Evolutionary conservation across 64 coral and sea anemone genomes (phyloP), one percentile per base, ranked within the genome.

Genomic region (Dendronephthya gigantea): DNA sequence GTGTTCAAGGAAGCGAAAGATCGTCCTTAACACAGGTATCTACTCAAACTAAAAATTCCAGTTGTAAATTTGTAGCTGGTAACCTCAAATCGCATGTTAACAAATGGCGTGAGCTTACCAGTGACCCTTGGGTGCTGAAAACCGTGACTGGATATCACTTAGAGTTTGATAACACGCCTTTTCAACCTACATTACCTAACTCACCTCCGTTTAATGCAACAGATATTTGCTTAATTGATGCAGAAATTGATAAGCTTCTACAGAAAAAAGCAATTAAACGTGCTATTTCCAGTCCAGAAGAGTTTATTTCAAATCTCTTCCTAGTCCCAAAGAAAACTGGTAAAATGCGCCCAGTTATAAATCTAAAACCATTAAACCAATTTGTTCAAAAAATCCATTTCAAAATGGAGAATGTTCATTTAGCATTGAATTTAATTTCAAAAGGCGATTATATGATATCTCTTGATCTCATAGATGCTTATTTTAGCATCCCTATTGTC

Each of bases 301-400:
- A 94, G 55, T 94, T 90, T 72, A 83, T 94, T 55, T 94, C 88
- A 12, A 90, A 82, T 9, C 45, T 51, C 25, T 51, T 88, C 48
- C 36, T 66, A 55, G 88, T 90, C 2, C 49, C 55, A 22, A 90
- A 90, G 84, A 90, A 90, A 40, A 90, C 68, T 45, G 89, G 89
- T 82, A 72, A 86, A 65, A 82, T 90, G 37, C 68, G 86, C 9
- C 89, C 84, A 82, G 90, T 87, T 15, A 91, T 91, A 33, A 91
- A 91, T 86, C 69, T 91, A 65, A 91, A n/a, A n/a, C n/a, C n/a
- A n/a, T n/a, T n/a, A n/a, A n/a, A n/a, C n/a, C n/a, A n/a, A n/a
- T n/a, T n/a, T n/a, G n/a, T n/a, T n/a, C n/a, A n/a, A n/a, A n/a
- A n/a, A n/a, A n/a, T n/a, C n/a, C n/a, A n/a, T n/a, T 90, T 86